Evolutionary conservation across 1,140 invertebrate genomes (phyloP).

Genomic region (Heliothis subflexa): DNA sequence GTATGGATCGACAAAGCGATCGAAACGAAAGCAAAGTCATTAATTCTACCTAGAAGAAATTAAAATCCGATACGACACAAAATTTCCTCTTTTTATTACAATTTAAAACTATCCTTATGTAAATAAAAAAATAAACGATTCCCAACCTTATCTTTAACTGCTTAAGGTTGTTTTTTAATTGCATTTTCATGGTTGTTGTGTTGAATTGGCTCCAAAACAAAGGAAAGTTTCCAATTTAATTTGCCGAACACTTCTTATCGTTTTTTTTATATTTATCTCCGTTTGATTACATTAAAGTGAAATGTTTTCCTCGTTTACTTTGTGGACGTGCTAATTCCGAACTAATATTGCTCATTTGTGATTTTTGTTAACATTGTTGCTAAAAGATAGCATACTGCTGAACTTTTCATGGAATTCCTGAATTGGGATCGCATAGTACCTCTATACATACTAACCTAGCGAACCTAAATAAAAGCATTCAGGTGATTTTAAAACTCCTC

Average conservation of each 20-base stretch:
- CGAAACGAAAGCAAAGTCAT: constrained; percentile 75
- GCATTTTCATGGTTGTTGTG: constrained; percentile 39
- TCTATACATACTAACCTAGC: too few species aligned
- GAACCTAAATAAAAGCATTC: too few species aligned
- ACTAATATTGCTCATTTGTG: constrained; percentile 29
- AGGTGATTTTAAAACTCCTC: too few species aligned
- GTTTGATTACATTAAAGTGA: constrained; percentile 79
- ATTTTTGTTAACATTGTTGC: neutral
- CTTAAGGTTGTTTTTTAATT: constrained; percentile 47
- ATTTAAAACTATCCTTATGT: constrained; percentile 51
- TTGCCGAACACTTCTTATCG: constrained; percentile 78
- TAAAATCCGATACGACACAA: constrained; percentile 84
- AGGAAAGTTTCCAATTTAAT: constrained; percentile 78
- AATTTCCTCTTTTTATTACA: constrained; percentile 67
- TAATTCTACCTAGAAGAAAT: constrained; percentile 81
- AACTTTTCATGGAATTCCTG: too few species aligned
- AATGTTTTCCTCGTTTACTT: constrained; percentile 62
- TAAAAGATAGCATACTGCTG: too few species aligned
- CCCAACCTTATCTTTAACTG: constrained; percentile 5
- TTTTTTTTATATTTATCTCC: constrained; percentile 79
- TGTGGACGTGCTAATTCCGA: constrained; percentile 25
- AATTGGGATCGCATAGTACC: too few species aligned
- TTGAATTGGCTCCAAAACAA: constrained; percentile 50
- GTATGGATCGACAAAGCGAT: constrained; percentile 69
- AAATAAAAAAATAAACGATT: constrained; percentile 4